Base-by-base conservation (phyloP, 2,113 vertebrate species). In the Sinosuthora webbiana region DNA sequence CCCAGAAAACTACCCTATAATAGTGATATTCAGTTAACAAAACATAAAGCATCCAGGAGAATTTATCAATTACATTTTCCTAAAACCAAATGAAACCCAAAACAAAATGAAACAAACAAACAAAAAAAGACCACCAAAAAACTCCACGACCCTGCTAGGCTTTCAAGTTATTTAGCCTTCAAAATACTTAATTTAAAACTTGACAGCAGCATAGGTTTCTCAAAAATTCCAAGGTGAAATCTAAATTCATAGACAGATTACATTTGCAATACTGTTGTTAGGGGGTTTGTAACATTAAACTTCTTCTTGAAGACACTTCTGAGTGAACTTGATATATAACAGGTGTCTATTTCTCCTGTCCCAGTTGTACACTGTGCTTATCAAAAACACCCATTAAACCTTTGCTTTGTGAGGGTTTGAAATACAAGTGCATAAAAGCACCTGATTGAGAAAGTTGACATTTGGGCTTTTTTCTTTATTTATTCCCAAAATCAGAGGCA, bases 91-190 rank as follows among this genome's bases (percentile, higher is more conserved):
- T 3, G 2, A 28, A 28, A 62, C 8, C 5, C 11, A 7, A 67
- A 68, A 4, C 6, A 31, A 50, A 64, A 4, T 22, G 2, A 42
- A 50, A 44, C 8, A 31, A 68, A 7, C 27, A 63, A 59, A 7
- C 18, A 62, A 63, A 62, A 9, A 60, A 39, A 28, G 24, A 6
- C 7, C 2, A 30, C 13, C 13, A 7, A 19, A 60, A 45, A 4
- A 1, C 2, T 3, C 28, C 28, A 42, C 10, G 35, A 42, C 11
- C 6, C 12, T n/a, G 5, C 6, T 20, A 35, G 1, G 6, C 20
- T 87, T 67, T 57, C 22, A 87, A n/a, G 6, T 14, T 70, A 28
- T 65, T 80, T 20, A 55, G 1, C 4, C 10, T 85, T 31, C 16
- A 80, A 65, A 77, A 63, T 45, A 42, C 12, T 52, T 21, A 49